These are phyloP conservation scores for Bolinopsis microptera DNA, from an alignment of 37 sponge, comb jelly and placozoan genomes.

Conservation along the genomic window DNA sequence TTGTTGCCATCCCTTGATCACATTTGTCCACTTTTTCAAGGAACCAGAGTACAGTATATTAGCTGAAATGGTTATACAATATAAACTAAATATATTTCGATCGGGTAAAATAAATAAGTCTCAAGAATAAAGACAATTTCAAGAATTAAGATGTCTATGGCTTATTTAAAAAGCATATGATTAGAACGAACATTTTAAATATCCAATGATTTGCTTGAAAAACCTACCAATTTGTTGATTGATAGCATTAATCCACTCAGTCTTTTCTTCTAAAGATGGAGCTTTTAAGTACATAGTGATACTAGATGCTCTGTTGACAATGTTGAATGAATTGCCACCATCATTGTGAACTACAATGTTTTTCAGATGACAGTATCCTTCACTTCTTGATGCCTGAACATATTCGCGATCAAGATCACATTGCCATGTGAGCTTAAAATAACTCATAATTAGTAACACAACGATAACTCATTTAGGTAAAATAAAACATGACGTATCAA, in stretches of 20 bases:
- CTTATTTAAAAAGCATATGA: too few relatives aligned
- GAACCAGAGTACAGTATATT: background rate
- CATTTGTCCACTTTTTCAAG: slow-evolving; percentile 52
- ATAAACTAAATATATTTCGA: too few relatives aligned
- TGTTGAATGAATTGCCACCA: background rate
- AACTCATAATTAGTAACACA: too few relatives aligned
- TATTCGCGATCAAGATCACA: too few relatives aligned
- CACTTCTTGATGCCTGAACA: background rate
- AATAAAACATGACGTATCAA: background rate
- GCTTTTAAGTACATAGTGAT: background rate
- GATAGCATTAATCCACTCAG: slow-evolving; percentile 55
- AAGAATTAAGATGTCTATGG: too few relatives aligned
- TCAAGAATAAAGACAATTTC: too few relatives aligned
- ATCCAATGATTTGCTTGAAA: too few relatives aligned
- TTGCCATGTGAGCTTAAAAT: too few relatives aligned
- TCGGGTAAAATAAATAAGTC: too few relatives aligned
- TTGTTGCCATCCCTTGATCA: slow-evolving; percentile 33
- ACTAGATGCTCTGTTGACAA: background rate
- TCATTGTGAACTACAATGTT: background rate
- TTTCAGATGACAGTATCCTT: background rate
- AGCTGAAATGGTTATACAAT: background rate
- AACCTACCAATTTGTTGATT: slow-evolving; percentile 22
- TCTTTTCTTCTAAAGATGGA: background rate
- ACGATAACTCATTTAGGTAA: too few relatives aligned
- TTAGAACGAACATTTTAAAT: too few relatives aligned